Evolutionary conservation across 2,888 invertebrate species (phyloP).

Genomic region (Dolichopus griseipennis): DNA sequence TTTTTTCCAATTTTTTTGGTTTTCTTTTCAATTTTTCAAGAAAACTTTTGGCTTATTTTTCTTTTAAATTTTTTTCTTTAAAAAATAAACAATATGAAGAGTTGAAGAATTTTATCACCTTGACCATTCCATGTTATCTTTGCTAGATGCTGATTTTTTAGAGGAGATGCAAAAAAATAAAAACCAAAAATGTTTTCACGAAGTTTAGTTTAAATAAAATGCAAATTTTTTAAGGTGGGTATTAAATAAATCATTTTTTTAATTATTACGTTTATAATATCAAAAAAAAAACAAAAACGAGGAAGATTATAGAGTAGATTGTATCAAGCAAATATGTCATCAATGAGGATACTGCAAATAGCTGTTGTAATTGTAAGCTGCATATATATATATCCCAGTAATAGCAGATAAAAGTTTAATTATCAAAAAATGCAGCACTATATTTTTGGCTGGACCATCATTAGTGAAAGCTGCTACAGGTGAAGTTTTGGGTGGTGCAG

Average conservation of each 20-base stretch:
- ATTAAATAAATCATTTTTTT: too few relatives aligned
- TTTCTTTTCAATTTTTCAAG: background rate
- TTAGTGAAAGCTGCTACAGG: constrained; percentile 95
- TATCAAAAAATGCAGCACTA: constrained; percentile 88
- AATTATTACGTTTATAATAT: too few relatives aligned
- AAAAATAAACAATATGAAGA: too few relatives aligned
- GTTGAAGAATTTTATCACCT: background rate
- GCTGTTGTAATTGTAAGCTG: constrained; percentile 97
- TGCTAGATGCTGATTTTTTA: too few relatives aligned
- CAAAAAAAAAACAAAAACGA: too few relatives aligned
- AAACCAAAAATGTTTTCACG: too few relatives aligned
- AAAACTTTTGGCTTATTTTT: background rate
- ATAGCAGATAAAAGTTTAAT: constrained; percentile 98
- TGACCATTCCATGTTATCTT: background rate
- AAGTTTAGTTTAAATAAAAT: too few relatives aligned
- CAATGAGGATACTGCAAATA: constrained; percentile 76
- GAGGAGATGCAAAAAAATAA: too few relatives aligned
- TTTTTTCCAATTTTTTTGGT: background rate
- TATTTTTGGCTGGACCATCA: constrained; percentile 96
- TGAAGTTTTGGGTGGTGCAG: too few relatives aligned
- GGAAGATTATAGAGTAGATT: too few relatives aligned
- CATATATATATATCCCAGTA: constrained; percentile 91
- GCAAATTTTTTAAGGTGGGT: too few relatives aligned
- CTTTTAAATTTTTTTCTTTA: background rate
- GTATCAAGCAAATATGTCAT: constrained; percentile 94